phyloP scores from a whole-genome alignment of 2,888 invertebrate species.

The Lochmaea capreae region DNA sequence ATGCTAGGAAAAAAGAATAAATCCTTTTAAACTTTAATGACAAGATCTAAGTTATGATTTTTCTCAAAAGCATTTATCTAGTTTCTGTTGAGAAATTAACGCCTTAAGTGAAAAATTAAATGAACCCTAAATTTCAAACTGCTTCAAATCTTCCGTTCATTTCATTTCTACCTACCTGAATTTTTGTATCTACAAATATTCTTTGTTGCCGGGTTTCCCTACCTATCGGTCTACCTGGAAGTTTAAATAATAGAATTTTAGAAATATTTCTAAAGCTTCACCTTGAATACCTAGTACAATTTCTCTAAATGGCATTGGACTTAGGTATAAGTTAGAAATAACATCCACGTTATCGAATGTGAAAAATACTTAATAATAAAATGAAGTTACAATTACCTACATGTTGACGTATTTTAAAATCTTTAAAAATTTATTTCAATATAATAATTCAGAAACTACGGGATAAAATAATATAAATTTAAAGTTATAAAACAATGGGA shows the following conservation, averaged over 20 bases:
- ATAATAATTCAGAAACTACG: no score
- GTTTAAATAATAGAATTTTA: constrained; percentile 17
- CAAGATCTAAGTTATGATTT: background rate
- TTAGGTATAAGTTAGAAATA: background rate
- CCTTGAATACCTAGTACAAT: constrained; percentile 5
- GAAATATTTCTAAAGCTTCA: constrained; percentile 11
- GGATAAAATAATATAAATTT: no score
- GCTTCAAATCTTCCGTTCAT: background rate
- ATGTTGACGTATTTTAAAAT: background rate
- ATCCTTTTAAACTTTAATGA: background rate
- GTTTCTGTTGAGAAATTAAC: background rate
- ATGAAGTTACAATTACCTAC: background rate
- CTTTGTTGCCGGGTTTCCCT: background rate
- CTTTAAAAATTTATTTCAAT: background rate
- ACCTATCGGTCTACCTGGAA: constrained; percentile 11
- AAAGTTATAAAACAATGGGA: no score
- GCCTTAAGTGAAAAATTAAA: background rate
- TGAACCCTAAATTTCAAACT: background rate
- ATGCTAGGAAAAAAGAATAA: background rate
- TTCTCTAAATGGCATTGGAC: constrained; percentile 13
- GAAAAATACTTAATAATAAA: background rate
- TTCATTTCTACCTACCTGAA: constrained; percentile 15
- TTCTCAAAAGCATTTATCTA: background rate
- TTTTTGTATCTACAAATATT: constrained; percentile 7
- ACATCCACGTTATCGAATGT: background rate